These are phyloP conservation scores for Metacarcinus magister DNA, from an alignment of 2,888 invertebrate genomes.

Conservation along the genomic window DNA sequence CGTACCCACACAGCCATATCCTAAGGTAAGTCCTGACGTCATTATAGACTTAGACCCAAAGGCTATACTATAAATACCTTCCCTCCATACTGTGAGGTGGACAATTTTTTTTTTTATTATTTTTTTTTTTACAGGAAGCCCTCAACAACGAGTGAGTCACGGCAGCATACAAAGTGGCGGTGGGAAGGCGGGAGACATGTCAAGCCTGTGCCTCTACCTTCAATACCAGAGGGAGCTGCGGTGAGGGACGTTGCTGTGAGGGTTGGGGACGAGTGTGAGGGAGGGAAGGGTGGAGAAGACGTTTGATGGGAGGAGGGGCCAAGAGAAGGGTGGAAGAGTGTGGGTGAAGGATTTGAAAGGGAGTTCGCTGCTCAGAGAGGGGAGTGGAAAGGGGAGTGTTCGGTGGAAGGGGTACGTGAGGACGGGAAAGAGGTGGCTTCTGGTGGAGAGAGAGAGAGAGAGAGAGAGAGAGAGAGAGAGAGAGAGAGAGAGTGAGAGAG, in stretches of 20 bases:
- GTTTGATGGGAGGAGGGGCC: not conserved
- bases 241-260: not conserved
- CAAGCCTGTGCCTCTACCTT: not conserved
- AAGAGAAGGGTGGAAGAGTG: constrained; percentile 10
- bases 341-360: constrained; percentile 3
- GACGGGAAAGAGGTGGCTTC: not conserved
- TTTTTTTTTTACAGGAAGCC: not conserved
- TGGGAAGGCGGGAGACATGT: constrained; percentile 9
- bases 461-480: not conserved
- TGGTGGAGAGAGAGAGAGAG: not conserved
- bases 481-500: too few species aligned
- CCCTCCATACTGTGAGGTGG: not conserved
- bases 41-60: not conserved
- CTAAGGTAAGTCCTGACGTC: not conserved
- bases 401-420: constrained; percentile 5
- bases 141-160: not conserved
- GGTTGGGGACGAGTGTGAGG: not conserved
- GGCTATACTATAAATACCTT: not conserved
- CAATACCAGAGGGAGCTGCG: not conserved
- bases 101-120: not conserved
- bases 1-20: not conserved
- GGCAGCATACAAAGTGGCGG: not conserved
- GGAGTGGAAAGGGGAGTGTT: not conserved
- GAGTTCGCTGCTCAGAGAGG: constrained; percentile 32
- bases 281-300: constrained; percentile 13